Conservation (phyloP, 2,888 invertebrate species). For the Eudemis profundana region DNA sequence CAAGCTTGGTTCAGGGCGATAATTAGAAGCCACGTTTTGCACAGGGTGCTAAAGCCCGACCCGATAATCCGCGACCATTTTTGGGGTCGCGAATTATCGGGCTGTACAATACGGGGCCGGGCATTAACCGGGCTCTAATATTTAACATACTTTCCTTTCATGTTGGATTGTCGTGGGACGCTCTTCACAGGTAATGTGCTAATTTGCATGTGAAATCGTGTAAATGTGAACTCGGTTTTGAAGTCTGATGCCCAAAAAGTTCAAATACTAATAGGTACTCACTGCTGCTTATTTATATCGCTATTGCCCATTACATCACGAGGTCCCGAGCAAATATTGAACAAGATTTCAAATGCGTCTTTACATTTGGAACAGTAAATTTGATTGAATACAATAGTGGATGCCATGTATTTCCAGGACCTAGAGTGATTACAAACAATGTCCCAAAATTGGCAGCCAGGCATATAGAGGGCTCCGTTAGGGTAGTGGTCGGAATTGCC, state of each 20-base stretch:
- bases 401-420: conserved; percentile 6
- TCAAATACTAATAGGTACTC: conserved; percentile 34
- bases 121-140: too few species aligned
- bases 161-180: too few species aligned
- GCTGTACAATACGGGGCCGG: too few species aligned
- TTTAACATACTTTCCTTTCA: too few species aligned
- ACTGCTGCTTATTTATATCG: conserved; percentile 62
- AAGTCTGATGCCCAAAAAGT: not conserved
- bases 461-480: not conserved
- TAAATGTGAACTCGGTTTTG: too few species aligned
- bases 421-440: not conserved
- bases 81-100: too few species aligned
- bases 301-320: conserved; percentile 63
- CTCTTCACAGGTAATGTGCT: too few species aligned
- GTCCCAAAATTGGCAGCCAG: not conserved
- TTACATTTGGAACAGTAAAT: conserved; percentile 62
- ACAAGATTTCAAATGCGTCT: not conserved
- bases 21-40: too few species aligned
- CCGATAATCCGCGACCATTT: too few species aligned
- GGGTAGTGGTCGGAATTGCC: conserved; percentile 6
- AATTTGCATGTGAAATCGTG: too few species aligned
- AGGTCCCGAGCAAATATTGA: conserved; percentile 55
- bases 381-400: conserved; percentile 57
- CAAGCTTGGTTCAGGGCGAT: too few species aligned
- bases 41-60: too few species aligned